A percentile compares a stretch with the other conserved stretches of the same genome.
phyloP scores from a whole-genome alignment of 2,113 vertebrate species.

The Neopipo cinnamomea region DNA sequence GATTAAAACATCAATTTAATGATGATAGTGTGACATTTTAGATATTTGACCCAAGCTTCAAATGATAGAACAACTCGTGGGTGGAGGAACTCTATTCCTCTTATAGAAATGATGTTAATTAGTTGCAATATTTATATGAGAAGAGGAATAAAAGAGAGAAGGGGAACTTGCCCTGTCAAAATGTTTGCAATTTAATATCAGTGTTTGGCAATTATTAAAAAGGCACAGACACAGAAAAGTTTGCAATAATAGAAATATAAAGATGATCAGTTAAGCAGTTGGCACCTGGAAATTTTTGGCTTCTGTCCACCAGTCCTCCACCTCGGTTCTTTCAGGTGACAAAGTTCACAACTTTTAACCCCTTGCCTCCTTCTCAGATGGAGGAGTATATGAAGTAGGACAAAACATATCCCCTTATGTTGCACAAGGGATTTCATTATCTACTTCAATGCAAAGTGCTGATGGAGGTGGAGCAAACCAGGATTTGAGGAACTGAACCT shows the following conservation, averaged over 20 bases:
- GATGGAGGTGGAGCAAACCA: not conserved
- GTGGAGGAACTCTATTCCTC: not conserved
- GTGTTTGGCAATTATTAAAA: slow-evolving; percentile 14
- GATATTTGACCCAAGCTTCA: slow-evolving; percentile 55
- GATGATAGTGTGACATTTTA: slow-evolving; percentile 55
- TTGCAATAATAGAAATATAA: not conserved
- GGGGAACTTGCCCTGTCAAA: slow-evolving; percentile 44
- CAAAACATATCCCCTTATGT: not conserved
- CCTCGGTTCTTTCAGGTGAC: not conserved
- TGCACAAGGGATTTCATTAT: not conserved
- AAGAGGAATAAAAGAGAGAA: slow-evolving; percentile 4
- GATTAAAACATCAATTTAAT: slow-evolving; percentile 73
- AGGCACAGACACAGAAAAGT: not conserved
- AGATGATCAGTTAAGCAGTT: not conserved
- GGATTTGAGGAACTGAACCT: not conserved
- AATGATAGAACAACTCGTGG: slow-evolving; percentile 42
- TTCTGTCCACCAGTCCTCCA: not conserved
- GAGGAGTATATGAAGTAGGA: not conserved
- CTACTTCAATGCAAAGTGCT: not conserved
- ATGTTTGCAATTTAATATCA: slow-evolving; percentile 41
- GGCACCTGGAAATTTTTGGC: not conserved
- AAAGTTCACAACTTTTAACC: not conserved
- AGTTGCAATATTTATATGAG: slow-evolving; percentile 47
- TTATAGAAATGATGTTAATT: slow-evolving; percentile 60
- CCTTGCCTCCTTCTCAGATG: not conserved